These are phyloP conservation scores for Ooceraea biroi DNA, from an alignment of 1,140 invertebrate species.

Conservation along the genomic window DNA sequence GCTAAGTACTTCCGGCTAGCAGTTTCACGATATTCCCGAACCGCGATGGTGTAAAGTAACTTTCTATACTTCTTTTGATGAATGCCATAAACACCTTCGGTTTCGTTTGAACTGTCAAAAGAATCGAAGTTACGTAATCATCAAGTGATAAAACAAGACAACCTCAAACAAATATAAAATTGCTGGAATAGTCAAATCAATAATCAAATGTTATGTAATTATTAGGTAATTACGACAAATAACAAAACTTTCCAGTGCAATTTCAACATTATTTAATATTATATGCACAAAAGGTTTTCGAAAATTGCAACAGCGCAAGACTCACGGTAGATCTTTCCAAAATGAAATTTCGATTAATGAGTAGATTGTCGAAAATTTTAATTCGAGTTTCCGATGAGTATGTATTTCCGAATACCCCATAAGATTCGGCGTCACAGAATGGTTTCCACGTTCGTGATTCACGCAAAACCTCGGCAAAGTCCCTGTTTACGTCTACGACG, in stretches of 20 bases:
- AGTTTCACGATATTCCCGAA: background rate
- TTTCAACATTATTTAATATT: too few species aligned
- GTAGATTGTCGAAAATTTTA: too few species aligned
- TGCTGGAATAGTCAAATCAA: too few species aligned
- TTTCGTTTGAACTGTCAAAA: background rate
- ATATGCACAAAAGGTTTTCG: too few species aligned
- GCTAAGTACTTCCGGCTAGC: slow-evolving; percentile 31
- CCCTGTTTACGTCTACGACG: slow-evolving; percentile 23
- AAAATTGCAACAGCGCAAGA: too few species aligned
- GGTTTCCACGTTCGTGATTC: background rate
- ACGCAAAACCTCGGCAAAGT: background rate
- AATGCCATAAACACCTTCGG: background rate
- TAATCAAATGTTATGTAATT: too few species aligned
- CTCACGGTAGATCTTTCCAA: too few species aligned
- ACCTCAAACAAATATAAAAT: too few species aligned
- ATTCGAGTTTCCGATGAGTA: background rate
- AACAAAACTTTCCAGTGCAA: too few species aligned
- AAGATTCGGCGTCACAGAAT: background rate
- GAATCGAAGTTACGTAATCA: background rate
- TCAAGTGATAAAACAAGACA: background rate
- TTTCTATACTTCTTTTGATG: slow-evolving; percentile 8
- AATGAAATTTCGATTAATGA: too few species aligned
- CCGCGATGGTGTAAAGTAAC: background rate
- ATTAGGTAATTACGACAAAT: too few species aligned
- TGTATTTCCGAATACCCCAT: background rate